Conservation (phyloP, 1,140 invertebrate genomes). For the Panagrolaimus sp. region DNA sequence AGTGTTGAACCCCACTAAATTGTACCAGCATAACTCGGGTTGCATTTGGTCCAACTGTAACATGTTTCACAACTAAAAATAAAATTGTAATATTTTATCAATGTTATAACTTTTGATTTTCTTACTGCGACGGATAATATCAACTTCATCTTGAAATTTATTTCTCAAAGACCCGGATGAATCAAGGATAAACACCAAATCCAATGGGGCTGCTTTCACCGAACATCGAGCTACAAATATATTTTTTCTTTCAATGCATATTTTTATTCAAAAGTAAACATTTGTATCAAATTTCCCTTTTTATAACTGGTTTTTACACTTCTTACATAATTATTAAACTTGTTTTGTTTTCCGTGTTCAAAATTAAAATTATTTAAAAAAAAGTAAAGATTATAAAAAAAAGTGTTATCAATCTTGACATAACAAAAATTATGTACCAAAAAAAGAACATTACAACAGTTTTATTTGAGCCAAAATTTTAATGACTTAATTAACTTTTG, state of each 20-base stretch:
- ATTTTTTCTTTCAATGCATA: not conserved
- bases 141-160: conserved; percentile 58
- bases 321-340: no score
- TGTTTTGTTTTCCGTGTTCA: not conserved
- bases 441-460: no score
- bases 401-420: no score
- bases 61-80: conserved; percentile 51
- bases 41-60: conserved; percentile 54
- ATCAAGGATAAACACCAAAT: conserved; percentile 56
- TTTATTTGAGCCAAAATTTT: no score
- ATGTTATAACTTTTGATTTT: no score
- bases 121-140: conserved; percentile 55
- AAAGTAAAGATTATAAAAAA: conserved; percentile 1
- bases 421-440: no score
- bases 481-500: not conserved
- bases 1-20: conserved; percentile 59
- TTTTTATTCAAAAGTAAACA: not conserved
- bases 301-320: no score
- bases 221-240: conserved; percentile 51
- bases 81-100: no score
- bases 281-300: no score
- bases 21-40: conserved; percentile 56
- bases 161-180: conserved; percentile 55
- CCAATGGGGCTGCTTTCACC: conserved; percentile 51
- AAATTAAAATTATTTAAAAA: not conserved